phyloP scores from a whole-genome alignment of 23 tunicate genomes.

The Ciona savignyi region DNA sequence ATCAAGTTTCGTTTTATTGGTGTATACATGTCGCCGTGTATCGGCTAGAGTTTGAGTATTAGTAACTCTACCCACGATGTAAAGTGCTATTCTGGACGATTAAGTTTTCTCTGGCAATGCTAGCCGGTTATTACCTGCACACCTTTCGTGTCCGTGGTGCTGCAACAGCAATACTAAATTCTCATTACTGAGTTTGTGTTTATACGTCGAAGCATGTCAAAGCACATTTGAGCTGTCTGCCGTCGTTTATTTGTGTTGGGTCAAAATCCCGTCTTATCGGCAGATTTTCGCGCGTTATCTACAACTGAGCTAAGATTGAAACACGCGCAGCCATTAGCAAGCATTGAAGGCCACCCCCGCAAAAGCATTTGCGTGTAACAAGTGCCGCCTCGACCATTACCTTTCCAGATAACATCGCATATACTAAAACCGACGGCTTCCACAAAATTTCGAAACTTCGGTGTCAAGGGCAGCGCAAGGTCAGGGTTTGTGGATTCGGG shows the following conservation, averaged over 20 bases:
- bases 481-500: neutral
- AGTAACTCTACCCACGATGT: neutral
- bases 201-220: too few relatives aligned
- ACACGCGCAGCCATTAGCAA: neutral
- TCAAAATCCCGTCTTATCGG: constrained; percentile 17
- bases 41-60: too few relatives aligned
- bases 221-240: too few relatives aligned
- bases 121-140: too few relatives aligned
- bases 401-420: neutral
- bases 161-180: too few relatives aligned
- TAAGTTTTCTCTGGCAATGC: too few relatives aligned
- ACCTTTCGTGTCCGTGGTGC: too few relatives aligned
- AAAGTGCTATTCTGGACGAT: neutral
- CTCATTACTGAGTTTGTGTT: too few relatives aligned
- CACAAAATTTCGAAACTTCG: neutral
- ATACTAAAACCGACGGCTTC: neutral
- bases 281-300: neutral
- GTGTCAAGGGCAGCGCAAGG: neutral
- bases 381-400: neutral
- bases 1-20: too few relatives aligned
- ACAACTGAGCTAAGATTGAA: neutral
- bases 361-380: neutral
- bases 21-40: too few relatives aligned
- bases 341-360: neutral
- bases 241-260: constrained; percentile 20